phyloP scores from a whole-genome alignment of 2,888 invertebrate species.

The Orchesellides sinensis region DNA sequence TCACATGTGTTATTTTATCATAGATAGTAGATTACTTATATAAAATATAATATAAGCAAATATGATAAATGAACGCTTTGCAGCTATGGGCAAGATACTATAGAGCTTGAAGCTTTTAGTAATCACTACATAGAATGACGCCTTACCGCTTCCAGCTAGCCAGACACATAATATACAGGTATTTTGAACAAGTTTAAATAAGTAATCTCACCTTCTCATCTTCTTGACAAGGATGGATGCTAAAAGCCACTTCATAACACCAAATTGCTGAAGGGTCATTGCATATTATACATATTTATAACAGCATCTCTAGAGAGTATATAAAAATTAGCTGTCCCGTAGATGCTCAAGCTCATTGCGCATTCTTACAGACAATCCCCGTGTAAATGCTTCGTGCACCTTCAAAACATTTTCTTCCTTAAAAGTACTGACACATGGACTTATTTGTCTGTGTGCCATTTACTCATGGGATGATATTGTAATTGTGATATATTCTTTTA shows the following conservation, averaged over 20 bases:
- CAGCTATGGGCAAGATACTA: not conserved
- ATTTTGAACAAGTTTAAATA: not conserved
- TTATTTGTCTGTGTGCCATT: too few relatives aligned
- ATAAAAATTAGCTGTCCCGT: too few relatives aligned
- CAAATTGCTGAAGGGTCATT: not conserved
- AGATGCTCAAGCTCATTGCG: too few relatives aligned
- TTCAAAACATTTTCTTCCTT: not conserved
- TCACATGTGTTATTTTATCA: conserved; percentile 30
- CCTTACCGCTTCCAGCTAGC: not conserved
- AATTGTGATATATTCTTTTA: too few relatives aligned
- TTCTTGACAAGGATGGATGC: conserved; percentile 17
- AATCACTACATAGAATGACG: not conserved
- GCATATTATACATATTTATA: too few relatives aligned
- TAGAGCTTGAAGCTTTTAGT: not conserved
- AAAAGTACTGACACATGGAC: not conserved
- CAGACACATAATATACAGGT: not conserved
- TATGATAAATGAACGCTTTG: conserved; percentile 35
- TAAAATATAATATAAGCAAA: too few relatives aligned
- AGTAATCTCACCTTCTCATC: conserved; percentile 41
- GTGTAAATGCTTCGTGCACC: too few relatives aligned
- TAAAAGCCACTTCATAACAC: conserved; percentile 4
- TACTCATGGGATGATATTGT: too few relatives aligned
- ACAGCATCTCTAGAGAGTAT: too few relatives aligned
- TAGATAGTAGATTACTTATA: too few relatives aligned
- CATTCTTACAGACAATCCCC: too few relatives aligned